Evolutionary conservation across 2,113 vertebrate species (phyloP), one percentile per base, ranked within the genome.

Genomic region (Nothocercus julius): DNA sequence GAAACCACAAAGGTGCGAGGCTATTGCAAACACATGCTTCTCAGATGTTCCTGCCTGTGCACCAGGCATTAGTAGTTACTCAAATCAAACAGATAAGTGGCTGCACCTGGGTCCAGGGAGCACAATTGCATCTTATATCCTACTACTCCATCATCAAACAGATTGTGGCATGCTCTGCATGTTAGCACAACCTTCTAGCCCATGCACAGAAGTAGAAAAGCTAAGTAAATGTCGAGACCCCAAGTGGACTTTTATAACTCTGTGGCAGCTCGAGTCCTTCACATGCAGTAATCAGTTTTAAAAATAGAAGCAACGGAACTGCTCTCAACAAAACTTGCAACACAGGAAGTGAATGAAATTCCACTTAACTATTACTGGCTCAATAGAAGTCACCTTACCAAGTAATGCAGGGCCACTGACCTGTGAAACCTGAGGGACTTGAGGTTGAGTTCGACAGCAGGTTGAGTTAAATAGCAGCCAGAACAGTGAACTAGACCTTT

Each of bases 311-410:
- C 85, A 90, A 90, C 61, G 62, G 97, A 98, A 98, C 97, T 95
- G 96, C 95, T 96, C 94, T 97, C 94, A 95, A 87, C 75, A 88
- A 76, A 95, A 91, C 91, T 96, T 91, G 85, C 97, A 97, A 83
- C 87, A 97, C 96, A 98, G 97, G 97, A 98, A 98, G 97, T 87
- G 93, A 97, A 81, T 82, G 85, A 96, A 97, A 95, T 95, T 95
- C 95, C 96, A 89, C 51, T 97, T 95, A 96, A 97, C 96, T 93
- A 38, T 79, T 93, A 92, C 88, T 92, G 78, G 53, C 87, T 90
- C 85, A 42, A 47, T 67, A 85, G 15, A 90, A 95, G 80, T 38
- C 82, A 94, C 91, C 95, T 97, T 30, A 17, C 30, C 45, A 36
- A 92, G 51, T 1, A 42, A 19, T 15, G 49, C 78, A 54, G 58